These are phyloP conservation scores for Pogoniulus pusillus DNA, from an alignment of 2,797 vertebrate species.

Conservation along the genomic window DNA sequence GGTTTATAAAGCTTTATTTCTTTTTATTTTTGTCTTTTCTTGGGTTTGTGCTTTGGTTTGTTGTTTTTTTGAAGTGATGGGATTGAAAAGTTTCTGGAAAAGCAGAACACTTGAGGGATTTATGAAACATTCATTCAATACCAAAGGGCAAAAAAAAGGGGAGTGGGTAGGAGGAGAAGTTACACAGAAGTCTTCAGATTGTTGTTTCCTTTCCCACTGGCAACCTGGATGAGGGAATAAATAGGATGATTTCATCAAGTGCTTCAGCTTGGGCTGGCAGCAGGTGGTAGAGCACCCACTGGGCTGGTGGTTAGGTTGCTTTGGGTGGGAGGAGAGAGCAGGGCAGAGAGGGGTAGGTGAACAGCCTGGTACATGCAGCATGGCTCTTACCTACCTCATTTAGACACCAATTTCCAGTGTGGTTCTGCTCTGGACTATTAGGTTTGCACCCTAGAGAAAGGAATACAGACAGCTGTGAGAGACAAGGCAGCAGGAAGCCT, in stretches of 20 bases:
- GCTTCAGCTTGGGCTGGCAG: not conserved
- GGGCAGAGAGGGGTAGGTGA: not conserved
- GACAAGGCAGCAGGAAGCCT: not conserved
- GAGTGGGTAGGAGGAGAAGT: not conserved
- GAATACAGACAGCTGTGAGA: not conserved
- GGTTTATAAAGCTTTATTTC: conserved; percentile 29
- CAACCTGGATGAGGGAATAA: conserved; percentile 1
- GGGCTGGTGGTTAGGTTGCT: not conserved
- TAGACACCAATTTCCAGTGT: conserved; percentile 26
- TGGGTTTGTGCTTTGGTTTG: not conserved
- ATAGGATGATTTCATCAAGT: not conserved
- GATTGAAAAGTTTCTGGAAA: conserved; percentile 23
- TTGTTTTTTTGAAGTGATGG: not conserved
- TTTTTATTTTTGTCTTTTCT: not conserved
- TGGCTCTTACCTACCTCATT: not conserved
- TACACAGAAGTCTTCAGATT: not conserved
- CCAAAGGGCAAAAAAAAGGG: not conserved
- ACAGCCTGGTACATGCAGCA: accelerated
- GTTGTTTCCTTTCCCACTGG: not conserved
- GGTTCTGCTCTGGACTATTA: conserved; percentile 53
- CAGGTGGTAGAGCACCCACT: not conserved
- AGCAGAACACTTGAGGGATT: not conserved
- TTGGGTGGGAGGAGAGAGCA: not conserved
- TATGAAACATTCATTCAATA: not conserved
- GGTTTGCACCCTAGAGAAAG: conserved; percentile 40